Evolutionary conservation across 1,140 invertebrate genomes (phyloP).

Genomic region (Atta cephalotes): DNA sequence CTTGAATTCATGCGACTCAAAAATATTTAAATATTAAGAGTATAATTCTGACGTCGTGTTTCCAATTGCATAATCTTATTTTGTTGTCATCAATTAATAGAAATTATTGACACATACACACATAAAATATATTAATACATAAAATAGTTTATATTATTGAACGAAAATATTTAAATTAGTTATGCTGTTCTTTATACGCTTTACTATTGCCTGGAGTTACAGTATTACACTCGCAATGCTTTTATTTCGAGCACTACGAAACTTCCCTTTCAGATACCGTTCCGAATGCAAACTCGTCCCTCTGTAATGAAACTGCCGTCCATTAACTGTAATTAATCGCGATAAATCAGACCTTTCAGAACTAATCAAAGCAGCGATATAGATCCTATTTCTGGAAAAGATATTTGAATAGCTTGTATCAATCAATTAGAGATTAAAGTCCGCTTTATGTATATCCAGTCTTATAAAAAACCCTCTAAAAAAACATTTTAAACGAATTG

Average conservation of each 20-base stretch:
- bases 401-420: not conserved
- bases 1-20: not conserved
- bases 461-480: not conserved
- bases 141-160: no score
- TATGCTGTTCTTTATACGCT: not conserved
- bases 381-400: not conserved
- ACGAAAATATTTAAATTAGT: not conserved
- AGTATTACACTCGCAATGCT: not conserved
- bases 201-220: not conserved
- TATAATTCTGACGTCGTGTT: not conserved
- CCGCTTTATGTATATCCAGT: not conserved
- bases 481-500: not conserved
- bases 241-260: not conserved
- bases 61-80: not conserved
- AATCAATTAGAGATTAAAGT: not conserved
- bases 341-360: slow-evolving; percentile 26
- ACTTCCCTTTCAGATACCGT: not conserved
- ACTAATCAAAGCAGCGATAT: slow-evolving; percentile 16
- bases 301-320: not conserved
- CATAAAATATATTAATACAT: not conserved
- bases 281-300: slow-evolving; percentile 28
- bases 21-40: not conserved
- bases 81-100: not conserved
- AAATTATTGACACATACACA: not conserved
- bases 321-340: slow-evolving; percentile 66